Evolutionary conservation across 2,797 vertebrate genomes (phyloP), one percentile per base, ranked within the genome.

Genomic region (Muscicapa striata): DNA sequence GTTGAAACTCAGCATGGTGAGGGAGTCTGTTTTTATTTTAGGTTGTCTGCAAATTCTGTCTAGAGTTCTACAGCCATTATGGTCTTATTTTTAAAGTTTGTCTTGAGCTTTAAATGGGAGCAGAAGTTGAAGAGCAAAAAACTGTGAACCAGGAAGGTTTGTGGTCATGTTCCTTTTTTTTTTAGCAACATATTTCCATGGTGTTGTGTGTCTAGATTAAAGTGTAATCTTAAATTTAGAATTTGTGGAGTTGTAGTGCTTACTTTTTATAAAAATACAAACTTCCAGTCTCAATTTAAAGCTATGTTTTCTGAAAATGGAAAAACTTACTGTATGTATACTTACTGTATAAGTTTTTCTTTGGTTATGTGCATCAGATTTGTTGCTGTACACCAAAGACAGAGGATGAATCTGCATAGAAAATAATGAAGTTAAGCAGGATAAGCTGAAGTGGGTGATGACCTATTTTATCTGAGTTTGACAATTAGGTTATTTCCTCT

Each of bases 11-110:
- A 85, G 26, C 45, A 7, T 26, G 16, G 9, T 55, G 66, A 69
- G 67, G 45, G 61, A 57, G 41, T 40, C 18, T 54, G 57, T 20
- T 26, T 87, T 79, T 89, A 46, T 80, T 93, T 77, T 67, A 72
- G 49, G 26, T 67, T 91, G 57, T 61, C 73, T 90, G 54, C 58
- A 84, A 63, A 54, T 80, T 78, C 61, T 87, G 2, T 72, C 54
- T 75, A 20, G 62, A 63, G 13, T 70, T 78, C n/a, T 70, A 11
- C 43, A 62, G 54, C 30, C 38, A 23, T 68, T 72, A 32, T 54
- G 55, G 11, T 46, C 59, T 90, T 93, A 59, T 84, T 86, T 91
- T 87, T 63, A 83, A 91, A 77, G 80, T 81, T 81, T 93, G 24
- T 88, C 15, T 64, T 67, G 34, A 64, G 52, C 61, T 84, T 87